Base-by-base conservation (phyloP, 2,888 invertebrate genomes). In the Epirrita christyi region DNA sequence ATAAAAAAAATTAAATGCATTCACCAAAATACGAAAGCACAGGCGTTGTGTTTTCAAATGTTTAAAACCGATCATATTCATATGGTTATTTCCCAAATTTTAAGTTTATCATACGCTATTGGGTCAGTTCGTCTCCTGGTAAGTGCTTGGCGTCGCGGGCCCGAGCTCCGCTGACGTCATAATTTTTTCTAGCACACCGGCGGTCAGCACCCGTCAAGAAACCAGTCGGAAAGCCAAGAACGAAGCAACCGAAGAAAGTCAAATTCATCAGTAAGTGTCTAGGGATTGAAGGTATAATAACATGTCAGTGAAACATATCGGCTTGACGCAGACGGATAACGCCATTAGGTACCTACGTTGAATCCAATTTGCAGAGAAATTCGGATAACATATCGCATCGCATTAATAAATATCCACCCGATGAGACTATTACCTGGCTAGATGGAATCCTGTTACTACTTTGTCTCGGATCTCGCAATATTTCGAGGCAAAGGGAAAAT, bases 231-330 rank as follows among this genome's bases (percentile, higher is more conserved):
- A 94, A 94, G 79, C 97, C 96, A 85, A 95, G 96, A 82, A 96
- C 96, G 75, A 96, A 96, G 93, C 97, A 97, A 87, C 97, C 97
- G 66, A 97, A 96, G 94, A 96, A 96, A 93, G 96, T 97, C 65
- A 96, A 97, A 93, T 97, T 97, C 83, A 96, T 97, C 92, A 96
- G 97, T 97, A 94, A 97, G 97, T 97, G 93, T 66, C 27, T 49
- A 36, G n/a, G 21, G 21, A 21, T 21, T 21, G 10, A 32, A 9
- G n/a, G 15, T 29, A 41, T 37, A 37, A 21, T 54, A 53, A 8
- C 14, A 7, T 2, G 7, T 11, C n/a, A 36, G n/a, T 6, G 10
- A 32, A 4, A n/a, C n/a, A n/a, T 11, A n/a, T 49, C 41, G 28
- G 37, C 10, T 21, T 38, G 46, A 47, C 53, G 43, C n/a, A 28